Evolutionary conservation across 2,113 vertebrate genomes (phyloP).

Genomic region (Megalops atlanticus): DNA sequence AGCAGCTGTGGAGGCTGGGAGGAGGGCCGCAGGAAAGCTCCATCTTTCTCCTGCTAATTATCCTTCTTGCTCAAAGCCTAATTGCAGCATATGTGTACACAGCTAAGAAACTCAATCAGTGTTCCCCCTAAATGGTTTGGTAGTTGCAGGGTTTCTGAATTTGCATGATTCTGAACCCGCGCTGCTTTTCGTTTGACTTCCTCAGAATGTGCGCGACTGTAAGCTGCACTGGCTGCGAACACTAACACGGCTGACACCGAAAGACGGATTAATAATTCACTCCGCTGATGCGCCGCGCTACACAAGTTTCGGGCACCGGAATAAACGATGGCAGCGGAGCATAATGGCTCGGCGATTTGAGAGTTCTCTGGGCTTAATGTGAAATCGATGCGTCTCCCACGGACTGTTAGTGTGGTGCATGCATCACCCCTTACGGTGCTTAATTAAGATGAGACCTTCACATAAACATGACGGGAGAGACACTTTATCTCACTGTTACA

Average conservation of each 20-base stretch:
- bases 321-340: not conserved
- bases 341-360: not conserved
- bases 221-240: not conserved
- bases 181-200: not conserved
- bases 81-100: slow-evolving; percentile 64
- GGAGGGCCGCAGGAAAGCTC: slow-evolving; percentile 71
- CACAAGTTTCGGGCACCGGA: not conserved
- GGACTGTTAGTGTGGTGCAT: not conserved
- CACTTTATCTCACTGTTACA: slow-evolving; percentile 44
- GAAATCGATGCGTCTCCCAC: not conserved
- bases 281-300: not conserved
- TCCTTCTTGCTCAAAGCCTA: slow-evolving; percentile 71
- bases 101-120: slow-evolving; percentile 60
- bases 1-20: slow-evolving; percentile 80
- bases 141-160: slow-evolving; percentile 42
- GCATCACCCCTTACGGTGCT: not conserved
- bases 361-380: not conserved
- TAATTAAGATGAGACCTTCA: slow-evolving; percentile 50
- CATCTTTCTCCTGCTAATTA: slow-evolving; percentile 69
- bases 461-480: slow-evolving; percentile 51
- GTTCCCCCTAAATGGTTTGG: slow-evolving; percentile 48
- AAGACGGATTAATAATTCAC: not conserved
- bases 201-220: slow-evolving; percentile 9
- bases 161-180: slow-evolving; percentile 37
- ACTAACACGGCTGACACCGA: not conserved